Conservation (phyloP, 23 tunicate species). For the Styela plicata region DNA sequence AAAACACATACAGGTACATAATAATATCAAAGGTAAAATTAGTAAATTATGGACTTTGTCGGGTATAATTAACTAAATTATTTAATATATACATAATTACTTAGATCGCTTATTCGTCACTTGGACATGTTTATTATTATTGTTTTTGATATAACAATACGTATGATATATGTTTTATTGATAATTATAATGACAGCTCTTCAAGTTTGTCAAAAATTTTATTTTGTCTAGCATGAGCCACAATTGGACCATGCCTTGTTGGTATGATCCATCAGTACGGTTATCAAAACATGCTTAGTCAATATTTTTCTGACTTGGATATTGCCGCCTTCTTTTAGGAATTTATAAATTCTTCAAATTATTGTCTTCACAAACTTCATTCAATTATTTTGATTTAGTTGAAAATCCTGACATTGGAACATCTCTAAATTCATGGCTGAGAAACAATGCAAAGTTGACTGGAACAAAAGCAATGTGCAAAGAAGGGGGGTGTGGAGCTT, state of each 20-base stretch:
- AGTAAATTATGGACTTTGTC: neutral
- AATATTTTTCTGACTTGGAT: no score
- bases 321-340: no score
- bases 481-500: slow-evolving; percentile 84
- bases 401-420: slow-evolving; percentile 20
- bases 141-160: no score
- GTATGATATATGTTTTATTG: neutral
- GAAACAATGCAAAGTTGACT: slow-evolving; percentile 45
- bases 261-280: no score
- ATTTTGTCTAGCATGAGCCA: neutral
- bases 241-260: no score
- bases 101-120: no score
- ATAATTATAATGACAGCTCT: neutral
- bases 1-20: neutral
- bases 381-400: slow-evolving; percentile 12
- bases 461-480: slow-evolving; percentile 72
- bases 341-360: neutral
- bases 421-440: slow-evolving; percentile 55
- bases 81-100: no score
- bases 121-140: no score
- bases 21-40: neutral
- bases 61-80: neutral
- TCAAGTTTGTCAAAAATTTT: neutral
- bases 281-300: no score
- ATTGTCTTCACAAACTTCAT: neutral